Evolutionary conservation across 2,797 vertebrate species (phyloP), one percentile per base, ranked within the genome.

Genomic region (Crocidura indochinensis): DNA sequence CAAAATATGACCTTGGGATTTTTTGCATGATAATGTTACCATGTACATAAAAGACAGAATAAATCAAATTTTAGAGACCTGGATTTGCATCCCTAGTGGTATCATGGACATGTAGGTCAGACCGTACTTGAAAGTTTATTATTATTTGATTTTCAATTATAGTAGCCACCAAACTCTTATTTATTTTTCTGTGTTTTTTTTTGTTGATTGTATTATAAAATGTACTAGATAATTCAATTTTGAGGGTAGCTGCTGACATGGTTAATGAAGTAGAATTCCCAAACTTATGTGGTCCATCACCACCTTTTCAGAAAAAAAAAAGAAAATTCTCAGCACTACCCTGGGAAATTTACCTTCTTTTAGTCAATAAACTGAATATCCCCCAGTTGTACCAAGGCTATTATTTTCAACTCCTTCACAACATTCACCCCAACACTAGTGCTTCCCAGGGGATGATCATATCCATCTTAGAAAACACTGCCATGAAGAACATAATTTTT

Each of bases 181-280:
- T 90, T 81, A 82, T 56, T 53, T 65, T 51, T 65, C 14, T 75
- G 10, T 74, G 22, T 73, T 69, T 64, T 73, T 69, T 64, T 80
- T 14, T 84, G 5, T 65, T 71, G 44, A 87, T 31, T 84, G 19
- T 5, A 84, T 76, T 84, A 44, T 46, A 26, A 72, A 81, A 20
- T 91, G 26, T 22, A 69, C 38, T 38, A 38, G 38, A 38, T 38
- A 38, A 38, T 38, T 38, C 38, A 38, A 2, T 38, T 38, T 38
- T 38, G 38, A 38, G 38, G 38, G 38, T 38, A 38, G 38, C 38
- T 38, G 38, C 5, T 38, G 38, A 38, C 38, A 38, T 38, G 38
- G 38, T 38, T 38, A 38, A 38, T 38, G 38, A 38, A 38, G 38
- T 38, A 5, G 38, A 53, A 53, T 53, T 53, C 11, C 51, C 51